phyloP scores from a whole-genome alignment of 2,888 invertebrate genomes.

The Blera fallax region DNA sequence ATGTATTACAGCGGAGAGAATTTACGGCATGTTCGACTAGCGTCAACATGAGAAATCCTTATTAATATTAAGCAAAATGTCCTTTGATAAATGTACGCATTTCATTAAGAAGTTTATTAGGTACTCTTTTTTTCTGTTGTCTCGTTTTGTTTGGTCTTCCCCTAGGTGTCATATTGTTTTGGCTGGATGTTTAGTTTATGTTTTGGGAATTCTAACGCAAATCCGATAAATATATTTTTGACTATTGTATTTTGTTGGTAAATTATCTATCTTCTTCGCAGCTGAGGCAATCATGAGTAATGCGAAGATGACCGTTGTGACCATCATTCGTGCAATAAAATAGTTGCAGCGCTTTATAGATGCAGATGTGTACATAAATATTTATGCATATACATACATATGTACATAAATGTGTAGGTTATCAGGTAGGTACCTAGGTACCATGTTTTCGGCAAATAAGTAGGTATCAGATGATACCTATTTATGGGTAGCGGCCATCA shows the following conservation, averaged over 20 bases:
- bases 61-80: conserved; percentile 73
- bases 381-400: too few relatives aligned
- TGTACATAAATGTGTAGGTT: too few relatives aligned
- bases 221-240: conserved; percentile 30
- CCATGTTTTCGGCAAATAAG: too few relatives aligned
- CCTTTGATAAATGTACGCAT: conserved; percentile 67
- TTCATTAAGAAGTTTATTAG: conserved; percentile 58
- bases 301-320: too few relatives aligned
- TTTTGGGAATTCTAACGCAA: conserved; percentile 23
- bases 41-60: conserved; percentile 76
- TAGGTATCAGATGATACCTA: too few relatives aligned
- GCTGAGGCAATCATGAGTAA: too few relatives aligned
- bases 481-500: too few relatives aligned
- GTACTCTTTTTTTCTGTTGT: conserved; percentile 20
- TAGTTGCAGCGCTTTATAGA: too few relatives aligned
- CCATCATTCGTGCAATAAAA: too few relatives aligned
- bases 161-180: conserved; percentile 18
- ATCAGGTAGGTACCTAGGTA: too few relatives aligned
- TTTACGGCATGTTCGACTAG: conserved; percentile 76
- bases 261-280: too few relatives aligned
- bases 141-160: conserved; percentile 27
- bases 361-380: too few relatives aligned
- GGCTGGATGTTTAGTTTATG: conserved; percentile 30
- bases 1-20: conserved; percentile 77
- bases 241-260: not conserved